Evolutionary conservation across 2,113 vertebrate genomes (phyloP).

Genomic region (Passerina amoena): DNA sequence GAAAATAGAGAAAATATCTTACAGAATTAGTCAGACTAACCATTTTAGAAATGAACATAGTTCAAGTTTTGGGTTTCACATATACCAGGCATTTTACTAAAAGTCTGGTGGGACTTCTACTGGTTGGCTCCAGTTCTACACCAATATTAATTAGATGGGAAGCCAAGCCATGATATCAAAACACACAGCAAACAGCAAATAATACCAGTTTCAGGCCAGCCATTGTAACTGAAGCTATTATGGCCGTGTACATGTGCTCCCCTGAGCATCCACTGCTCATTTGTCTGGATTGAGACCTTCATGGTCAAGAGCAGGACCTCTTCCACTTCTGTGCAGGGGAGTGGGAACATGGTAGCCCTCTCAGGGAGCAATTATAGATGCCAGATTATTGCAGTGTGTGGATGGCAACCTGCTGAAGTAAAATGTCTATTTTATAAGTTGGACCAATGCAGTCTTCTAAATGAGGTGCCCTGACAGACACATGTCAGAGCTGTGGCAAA

Average conservation of each 20-base stretch:
- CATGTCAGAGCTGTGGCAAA: neutral
- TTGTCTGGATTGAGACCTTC: neutral
- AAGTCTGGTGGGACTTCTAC: neutral
- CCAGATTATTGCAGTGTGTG: neutral
- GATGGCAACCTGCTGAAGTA: neutral
- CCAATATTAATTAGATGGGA: neutral
- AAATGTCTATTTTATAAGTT: neutral
- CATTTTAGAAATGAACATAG: neutral
- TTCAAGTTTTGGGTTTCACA: neutral
- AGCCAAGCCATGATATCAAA: neutral
- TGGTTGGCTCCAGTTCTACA: neutral
- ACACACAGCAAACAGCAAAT: neutral
- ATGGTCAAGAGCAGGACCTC: neutral
- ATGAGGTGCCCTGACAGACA: neutral
- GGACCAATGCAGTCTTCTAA: neutral
- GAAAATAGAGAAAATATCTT: neutral
- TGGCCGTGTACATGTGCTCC: neutral
- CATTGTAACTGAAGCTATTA: neutral
- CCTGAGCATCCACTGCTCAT: neutral
- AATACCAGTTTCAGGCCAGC: neutral
- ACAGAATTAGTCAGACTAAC: neutral
- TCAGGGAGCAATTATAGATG: conserved; percentile 18
- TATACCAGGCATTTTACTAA: neutral
- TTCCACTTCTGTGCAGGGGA: neutral
- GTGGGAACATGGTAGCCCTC: rapidly evolving